Evolutionary conservation across 2,888 invertebrate genomes (phyloP).

Genomic region (Chelonus formosanus): DNA sequence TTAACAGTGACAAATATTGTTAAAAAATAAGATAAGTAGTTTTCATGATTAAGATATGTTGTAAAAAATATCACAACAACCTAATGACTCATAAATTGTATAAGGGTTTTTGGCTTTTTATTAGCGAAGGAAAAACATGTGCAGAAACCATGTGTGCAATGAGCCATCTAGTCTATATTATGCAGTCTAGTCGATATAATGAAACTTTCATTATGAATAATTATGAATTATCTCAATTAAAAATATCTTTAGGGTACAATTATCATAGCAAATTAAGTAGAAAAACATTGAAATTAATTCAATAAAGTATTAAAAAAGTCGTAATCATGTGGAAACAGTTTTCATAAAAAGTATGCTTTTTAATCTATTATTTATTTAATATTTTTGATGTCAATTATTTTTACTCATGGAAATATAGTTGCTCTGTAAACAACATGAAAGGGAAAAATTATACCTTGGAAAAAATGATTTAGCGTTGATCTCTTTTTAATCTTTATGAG

Average conservation of each 20-base stretch:
- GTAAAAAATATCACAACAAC: too few species aligned
- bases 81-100: too few species aligned
- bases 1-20: too few species aligned
- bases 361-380: too few species aligned
- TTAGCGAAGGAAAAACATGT: conserved; percentile 7
- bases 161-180: conserved; percentile 59
- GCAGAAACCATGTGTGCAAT: conserved; percentile 34
- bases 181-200: conserved; percentile 56
- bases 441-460: too few species aligned
- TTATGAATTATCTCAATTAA: background rate
- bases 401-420: too few species aligned
- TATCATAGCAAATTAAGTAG: conserved; percentile 22
- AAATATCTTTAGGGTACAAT: conserved; percentile 24
- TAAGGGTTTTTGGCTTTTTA: background rate
- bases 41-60: too few species aligned
- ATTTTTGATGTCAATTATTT: too few species aligned
- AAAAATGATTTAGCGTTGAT: too few species aligned
- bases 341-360: background rate
- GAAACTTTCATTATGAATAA: conserved; percentile 37
- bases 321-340: background rate
- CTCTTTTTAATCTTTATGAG: too few species aligned
- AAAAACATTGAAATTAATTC: conserved; percentile 21
- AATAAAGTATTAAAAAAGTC: background rate
- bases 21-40: too few species aligned
- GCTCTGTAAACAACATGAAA: too few species aligned